Evolutionary conservation across 2,797 vertebrate genomes (phyloP), one percentile per base, ranked within the genome.

Genomic region (Gastrophryne carolinensis): DNA sequence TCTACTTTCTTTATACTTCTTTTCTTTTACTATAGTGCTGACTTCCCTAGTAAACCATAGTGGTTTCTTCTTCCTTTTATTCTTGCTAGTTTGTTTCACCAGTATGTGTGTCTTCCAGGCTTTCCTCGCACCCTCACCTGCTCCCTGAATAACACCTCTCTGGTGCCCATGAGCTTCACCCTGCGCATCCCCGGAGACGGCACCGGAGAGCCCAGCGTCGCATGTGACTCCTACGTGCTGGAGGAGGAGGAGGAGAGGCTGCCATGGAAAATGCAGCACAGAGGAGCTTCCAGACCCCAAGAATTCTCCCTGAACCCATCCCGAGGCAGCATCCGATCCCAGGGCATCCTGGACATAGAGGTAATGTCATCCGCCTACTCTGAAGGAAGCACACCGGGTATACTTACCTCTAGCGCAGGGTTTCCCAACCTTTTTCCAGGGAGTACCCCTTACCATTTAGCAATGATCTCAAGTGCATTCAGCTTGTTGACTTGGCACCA

Each of bases 101-200:
- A n/a, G n/a, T n/a, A n/a, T n/a, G n/a, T n/a, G 17, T 58, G 7
- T 66, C 73, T 72, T 75, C 9, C 58, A 98, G 95, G 95, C 34
- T 95, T 96, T 83, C 91, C 94, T 56, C 50, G 19, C n/a, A 92
- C 87, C 2, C 32, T 89, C 49, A 82, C 74, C 0, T 95, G 89
- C 76, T 83, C 85, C 24, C 90, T 98, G 68, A 90, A 57, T 78
- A 97, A 96, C 77, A 92, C 90, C 0, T 94, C 92, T 19, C 73
- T 88, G 74, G 88, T 95, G 61, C 83, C 94, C 0, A 84, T 98
- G 90, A 90, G 72, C 7, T 97, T 95, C 86, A 82, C 50, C 57
- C 88, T 99, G 21, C 91, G 84, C 4, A 39, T 98, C 52, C 87
- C 87, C 0, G 92, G 91, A 1, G 96, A 97, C 0, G 94, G 96